Evolutionary conservation across 2,113 vertebrate species (phyloP).

Genomic region (Neotragus pygmaeus): DNA sequence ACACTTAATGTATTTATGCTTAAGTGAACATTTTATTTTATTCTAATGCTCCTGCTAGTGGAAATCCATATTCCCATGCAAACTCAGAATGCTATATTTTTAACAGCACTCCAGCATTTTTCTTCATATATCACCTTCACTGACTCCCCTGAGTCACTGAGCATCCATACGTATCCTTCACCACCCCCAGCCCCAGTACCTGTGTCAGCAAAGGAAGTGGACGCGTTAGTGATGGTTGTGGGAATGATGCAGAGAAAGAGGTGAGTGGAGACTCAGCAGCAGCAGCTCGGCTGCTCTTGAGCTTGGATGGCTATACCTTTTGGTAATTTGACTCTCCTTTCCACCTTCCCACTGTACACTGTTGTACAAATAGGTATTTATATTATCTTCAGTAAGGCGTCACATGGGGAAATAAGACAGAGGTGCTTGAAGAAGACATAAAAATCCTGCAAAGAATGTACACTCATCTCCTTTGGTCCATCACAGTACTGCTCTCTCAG

Average conservation of each 20-base stretch:
- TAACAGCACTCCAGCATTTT: constrained; percentile 49
- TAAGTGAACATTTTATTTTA: constrained; percentile 38
- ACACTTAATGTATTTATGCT: constrained; percentile 13
- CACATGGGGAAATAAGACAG: background rate
- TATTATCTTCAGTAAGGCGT: background rate
- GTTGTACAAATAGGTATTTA: background rate
- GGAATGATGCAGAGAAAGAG: constrained; percentile 41
- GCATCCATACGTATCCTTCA: background rate
- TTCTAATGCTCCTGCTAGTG: constrained; percentile 11
- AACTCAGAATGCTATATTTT: constrained; percentile 54
- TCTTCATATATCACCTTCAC: constrained; percentile 32
- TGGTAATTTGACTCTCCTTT: background rate
- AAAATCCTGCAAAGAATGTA: background rate
- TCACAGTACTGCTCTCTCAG: background rate
- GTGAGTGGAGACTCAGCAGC: constrained; percentile 43
- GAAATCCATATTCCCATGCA: constrained; percentile 7
- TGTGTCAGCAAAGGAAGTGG: constrained; percentile 45
- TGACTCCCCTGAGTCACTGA: constrained; percentile 39
- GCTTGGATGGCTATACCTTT: background rate
- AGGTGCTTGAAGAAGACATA: background rate
- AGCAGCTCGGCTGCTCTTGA: background rate
- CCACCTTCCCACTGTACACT: background rate
- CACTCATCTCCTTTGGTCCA: background rate
- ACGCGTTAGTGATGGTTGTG: constrained; percentile 28
- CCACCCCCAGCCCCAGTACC: background rate